phyloP scores from a whole-genome alignment of 2,113 vertebrate genomes.

The Mastomys coucha region DNA sequence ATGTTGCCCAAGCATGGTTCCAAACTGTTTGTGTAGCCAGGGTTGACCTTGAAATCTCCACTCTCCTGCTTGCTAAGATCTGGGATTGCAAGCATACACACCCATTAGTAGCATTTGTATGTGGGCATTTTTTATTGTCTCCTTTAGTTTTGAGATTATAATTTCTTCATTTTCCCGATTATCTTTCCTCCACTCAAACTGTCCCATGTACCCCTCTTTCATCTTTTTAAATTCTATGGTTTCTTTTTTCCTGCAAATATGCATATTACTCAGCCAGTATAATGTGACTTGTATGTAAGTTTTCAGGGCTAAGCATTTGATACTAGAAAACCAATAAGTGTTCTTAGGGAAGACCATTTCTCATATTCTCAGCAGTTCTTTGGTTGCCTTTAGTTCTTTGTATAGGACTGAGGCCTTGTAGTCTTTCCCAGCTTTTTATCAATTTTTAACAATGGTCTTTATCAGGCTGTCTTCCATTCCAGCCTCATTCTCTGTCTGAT shows the following conservation, averaged over 20 bases:
- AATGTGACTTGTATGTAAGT: neutral
- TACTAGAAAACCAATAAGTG: neutral
- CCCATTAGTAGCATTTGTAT: too few species aligned
- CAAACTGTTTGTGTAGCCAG: neutral
- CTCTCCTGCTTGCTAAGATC: neutral
- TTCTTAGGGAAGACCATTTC: too few species aligned
- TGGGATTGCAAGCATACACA: neutral
- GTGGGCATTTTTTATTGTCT: neutral
- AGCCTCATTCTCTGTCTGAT: neutral
- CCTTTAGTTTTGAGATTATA: neutral
- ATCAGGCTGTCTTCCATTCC: neutral
- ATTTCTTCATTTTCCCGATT: neutral
- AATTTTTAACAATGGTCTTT: neutral
- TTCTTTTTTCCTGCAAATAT: neutral
- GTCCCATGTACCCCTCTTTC: neutral
- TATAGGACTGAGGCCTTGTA: neutral
- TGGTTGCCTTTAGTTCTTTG: neutral
- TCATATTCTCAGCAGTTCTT: neutral
- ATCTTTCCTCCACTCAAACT: neutral
- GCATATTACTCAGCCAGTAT: neutral
- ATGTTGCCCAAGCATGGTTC: neutral
- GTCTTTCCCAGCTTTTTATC: neutral
- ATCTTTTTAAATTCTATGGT: neutral
- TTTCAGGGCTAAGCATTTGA: neutral
- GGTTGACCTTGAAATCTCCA: neutral